Base-by-base conservation (phyloP, 2,888 invertebrate genomes). In the Rosalia funebris region DNA sequence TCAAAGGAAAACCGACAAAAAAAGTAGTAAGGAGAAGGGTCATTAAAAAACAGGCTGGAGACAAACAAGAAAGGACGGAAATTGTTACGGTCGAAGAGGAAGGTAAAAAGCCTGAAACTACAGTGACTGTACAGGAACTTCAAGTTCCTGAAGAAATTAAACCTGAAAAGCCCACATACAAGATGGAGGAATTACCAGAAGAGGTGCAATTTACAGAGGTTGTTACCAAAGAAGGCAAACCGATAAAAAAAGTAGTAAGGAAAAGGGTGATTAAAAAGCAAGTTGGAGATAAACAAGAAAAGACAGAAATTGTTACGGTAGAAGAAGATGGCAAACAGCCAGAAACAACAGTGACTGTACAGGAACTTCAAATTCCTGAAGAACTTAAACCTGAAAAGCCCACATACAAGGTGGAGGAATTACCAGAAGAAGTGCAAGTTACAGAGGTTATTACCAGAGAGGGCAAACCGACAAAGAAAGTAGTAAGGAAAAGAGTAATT, bases 291-390 rank as follows among this genome's bases (percentile, higher is more conserved):
- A 78, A 77, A 53, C 63, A 81, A 34, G 82, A 84, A 66, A 48
- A 64, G 47, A 68, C 75, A 15, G 66, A 72, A 57, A 66, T 71
- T 19, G 63, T 69, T 0, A 75, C 71, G 39, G 63, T 70, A 7
- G 69, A 73, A 69, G 76, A 81, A 69, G 82, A 82, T 41, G 81
- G 79, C 17, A 73, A 77, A 48, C 75, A 79, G 53, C 79, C 81
- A 3, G 74, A 80, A 71, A 72, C 76, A 0, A 80, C 81, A 57
- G 72, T 75, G 10, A 74, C 72, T 12, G 76, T 70, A 0, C 63
- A 74, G 66, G 72, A 74, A 63, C 72, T 71, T 59, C 72, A 71
- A 11, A 59, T 62, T 12, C 60, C 63, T 14, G 65, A 65, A 45
- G 58, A 59, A 54, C 37, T n/a, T 14, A 12, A 7, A 20, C 67